A percentile compares a stretch with the other conserved stretches of the same genome.
Conservation (phyloP, 2,888 invertebrate genomes). For the Timandra comae region DNA sequence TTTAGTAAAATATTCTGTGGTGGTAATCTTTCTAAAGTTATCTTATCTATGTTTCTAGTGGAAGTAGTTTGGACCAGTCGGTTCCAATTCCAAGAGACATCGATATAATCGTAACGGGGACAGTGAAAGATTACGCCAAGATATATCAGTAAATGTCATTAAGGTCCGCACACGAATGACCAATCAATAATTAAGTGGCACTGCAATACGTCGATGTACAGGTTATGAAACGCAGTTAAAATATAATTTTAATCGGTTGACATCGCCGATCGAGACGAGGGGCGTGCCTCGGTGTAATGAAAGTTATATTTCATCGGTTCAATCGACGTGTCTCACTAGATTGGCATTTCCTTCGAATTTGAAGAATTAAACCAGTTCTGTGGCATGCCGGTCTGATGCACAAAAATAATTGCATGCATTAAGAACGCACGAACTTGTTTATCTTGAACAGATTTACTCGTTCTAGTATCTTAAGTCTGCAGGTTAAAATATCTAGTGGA, state of each 20-base stretch:
- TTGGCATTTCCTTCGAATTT: conserved; percentile 9
- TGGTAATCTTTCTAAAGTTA: too few relatives aligned
- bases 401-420: conserved; percentile 2
- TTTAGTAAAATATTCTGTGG: too few relatives aligned
- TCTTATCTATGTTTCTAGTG: too few relatives aligned
- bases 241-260: conserved; percentile 18
- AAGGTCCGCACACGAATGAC: conserved; percentile 12
- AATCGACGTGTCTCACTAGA: conserved; percentile 3
- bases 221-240: conserved; percentile 28
- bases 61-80: too few relatives aligned
- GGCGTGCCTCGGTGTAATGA: conserved; percentile 15
- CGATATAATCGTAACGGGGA: conserved; percentile 17
- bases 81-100: too few relatives aligned
- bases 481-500: too few relatives aligned
- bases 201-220: conserved; percentile 17
- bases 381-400: conserved; percentile 8
- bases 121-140: conserved; percentile 15
- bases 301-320: conserved; percentile 8
- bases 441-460: too few relatives aligned
- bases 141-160: conserved; percentile 18
- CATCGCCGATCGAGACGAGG: conserved; percentile 7
- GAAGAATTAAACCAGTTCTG: conserved; percentile 4
- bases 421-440: too few relatives aligned
- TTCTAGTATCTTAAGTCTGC: too few relatives aligned
- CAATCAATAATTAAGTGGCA: conserved; percentile 24